Percentiles rank a stretch among this genome's conserved stretches.
phyloP scores from a whole-genome alignment of 1,140 invertebrate genomes.

The Drosophila miranda region DNA sequence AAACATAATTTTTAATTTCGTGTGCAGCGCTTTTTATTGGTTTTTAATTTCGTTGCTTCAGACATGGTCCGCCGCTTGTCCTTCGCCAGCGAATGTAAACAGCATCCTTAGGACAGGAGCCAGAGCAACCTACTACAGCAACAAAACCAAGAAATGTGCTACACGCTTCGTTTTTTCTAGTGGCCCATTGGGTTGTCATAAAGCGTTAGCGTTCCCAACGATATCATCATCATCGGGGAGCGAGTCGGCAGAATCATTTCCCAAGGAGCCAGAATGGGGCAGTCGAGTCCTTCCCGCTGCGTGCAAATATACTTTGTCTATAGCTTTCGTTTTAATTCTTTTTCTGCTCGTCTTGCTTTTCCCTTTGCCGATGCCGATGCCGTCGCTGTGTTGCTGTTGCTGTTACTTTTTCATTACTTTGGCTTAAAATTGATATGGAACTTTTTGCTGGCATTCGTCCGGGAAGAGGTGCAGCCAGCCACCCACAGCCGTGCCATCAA shows the following conservation, averaged over 20 bases:
- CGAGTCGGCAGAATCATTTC: neutral
- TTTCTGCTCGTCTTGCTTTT: slow-evolving; percentile 28
- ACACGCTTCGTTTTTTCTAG: slow-evolving; percentile 7
- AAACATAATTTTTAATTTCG: slow-evolving; percentile 80
- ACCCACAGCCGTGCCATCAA: slow-evolving; percentile 52
- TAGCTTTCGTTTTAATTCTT: slow-evolving; percentile 59
- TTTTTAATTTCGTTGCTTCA: slow-evolving; percentile 73
- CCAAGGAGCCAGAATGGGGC: neutral
- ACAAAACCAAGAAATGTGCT: neutral
- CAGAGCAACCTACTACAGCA: neutral
- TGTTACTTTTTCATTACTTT: slow-evolving; percentile 80
- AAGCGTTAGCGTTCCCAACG: slow-evolving; percentile 69
- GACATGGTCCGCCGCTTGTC: slow-evolving; percentile 45
- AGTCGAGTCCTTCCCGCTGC: slow-evolving; percentile 51
- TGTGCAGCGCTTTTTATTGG: slow-evolving; percentile 71
- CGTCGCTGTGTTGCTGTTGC: slow-evolving; percentile 5
- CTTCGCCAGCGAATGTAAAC: slow-evolving; percentile 61
- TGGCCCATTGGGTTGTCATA: slow-evolving; percentile 56
- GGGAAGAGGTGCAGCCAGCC: slow-evolving; percentile 19
- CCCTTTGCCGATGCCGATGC: slow-evolving; percentile 52
- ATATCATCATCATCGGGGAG: slow-evolving; percentile 47
- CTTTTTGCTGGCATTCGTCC: slow-evolving; percentile 51
- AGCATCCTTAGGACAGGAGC: slow-evolving; percentile 64
- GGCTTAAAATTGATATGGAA: slow-evolving; percentile 80
- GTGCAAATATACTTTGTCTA: slow-evolving; percentile 79